Evolutionary conservation across 1,140 invertebrate genomes (phyloP).

Genomic region (Drosophila watanabei): DNA sequence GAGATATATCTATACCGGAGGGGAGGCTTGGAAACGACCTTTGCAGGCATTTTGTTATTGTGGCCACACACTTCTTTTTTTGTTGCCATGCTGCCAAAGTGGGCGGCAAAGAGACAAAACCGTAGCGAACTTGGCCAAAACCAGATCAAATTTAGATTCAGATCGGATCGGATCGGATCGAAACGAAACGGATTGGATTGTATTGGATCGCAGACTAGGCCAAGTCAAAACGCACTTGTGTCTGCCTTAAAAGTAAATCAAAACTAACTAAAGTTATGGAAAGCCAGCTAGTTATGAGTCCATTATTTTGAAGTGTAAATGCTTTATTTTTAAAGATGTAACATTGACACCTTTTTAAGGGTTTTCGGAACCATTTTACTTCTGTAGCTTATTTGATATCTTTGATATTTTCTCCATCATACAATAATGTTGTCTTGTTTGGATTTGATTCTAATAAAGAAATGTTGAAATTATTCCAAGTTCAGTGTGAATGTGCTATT

Average conservation of each 20-base stretch:
- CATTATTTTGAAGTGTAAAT: too few relatives aligned
- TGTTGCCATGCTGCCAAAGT: conserved; percentile 37
- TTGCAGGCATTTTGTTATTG: conserved; percentile 49
- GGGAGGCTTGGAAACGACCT: conserved; percentile 49
- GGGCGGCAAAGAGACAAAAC: conserved; percentile 35
- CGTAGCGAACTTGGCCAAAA: conserved; percentile 20
- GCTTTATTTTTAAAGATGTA: too few relatives aligned
- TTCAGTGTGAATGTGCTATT: too few relatives aligned
- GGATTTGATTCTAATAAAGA: too few relatives aligned
- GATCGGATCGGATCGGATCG: conserved; percentile 12
- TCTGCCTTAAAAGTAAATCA: conserved; percentile 20
- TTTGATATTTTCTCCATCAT: too few relatives aligned
- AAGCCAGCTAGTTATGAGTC: background rate
- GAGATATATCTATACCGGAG: conserved; percentile 18
- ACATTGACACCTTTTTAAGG: too few relatives aligned
- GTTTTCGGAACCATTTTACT: too few relatives aligned
- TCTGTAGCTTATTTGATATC: too few relatives aligned
- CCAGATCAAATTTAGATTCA: conserved; percentile 25
- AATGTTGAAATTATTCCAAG: too few relatives aligned
- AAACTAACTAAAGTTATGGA: conserved; percentile 18
- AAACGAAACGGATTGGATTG: background rate
- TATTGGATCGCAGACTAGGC: conserved; percentile 22
- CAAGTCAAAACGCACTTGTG: conserved; percentile 19
- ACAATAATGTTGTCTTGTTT: too few relatives aligned
- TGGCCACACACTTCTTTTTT: conserved; percentile 21